Conservation (phyloP, 2,797 vertebrate genomes). For the Nannoperca obscura region DNA sequence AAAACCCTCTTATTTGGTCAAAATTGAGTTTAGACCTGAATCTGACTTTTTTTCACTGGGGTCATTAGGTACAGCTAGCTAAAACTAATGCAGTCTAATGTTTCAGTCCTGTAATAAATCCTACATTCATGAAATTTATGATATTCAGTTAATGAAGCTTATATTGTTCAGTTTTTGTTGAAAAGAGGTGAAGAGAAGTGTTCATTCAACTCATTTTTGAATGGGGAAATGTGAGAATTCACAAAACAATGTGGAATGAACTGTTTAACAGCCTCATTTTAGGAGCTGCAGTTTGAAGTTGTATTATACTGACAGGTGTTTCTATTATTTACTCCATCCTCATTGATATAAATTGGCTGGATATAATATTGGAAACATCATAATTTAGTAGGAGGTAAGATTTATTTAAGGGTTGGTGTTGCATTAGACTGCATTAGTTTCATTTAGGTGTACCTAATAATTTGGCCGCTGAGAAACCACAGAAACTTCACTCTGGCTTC, state of each 20-base stretch:
- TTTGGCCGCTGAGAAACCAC: neutral
- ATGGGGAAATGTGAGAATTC: too few species aligned
- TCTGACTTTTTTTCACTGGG: neutral
- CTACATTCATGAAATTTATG: neutral
- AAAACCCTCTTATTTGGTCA: neutral
- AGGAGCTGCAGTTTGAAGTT: neutral
- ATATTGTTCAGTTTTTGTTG: neutral
- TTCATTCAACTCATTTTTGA: neutral
- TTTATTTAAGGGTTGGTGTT: neutral
- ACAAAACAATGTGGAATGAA: too few species aligned
- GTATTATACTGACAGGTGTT: neutral
- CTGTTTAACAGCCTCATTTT: neutral
- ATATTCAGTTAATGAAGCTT: neutral
- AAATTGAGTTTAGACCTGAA: constrained; percentile 15
- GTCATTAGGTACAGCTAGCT: neutral
- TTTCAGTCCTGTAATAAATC: neutral
- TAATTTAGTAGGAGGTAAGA: neutral
- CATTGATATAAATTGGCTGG: neutral
- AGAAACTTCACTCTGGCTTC: neutral
- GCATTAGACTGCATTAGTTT: neutral
- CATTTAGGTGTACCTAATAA: neutral
- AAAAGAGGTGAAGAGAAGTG: neutral
- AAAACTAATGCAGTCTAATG: neutral
- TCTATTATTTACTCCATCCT: neutral
- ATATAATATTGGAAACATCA: neutral